These are phyloP conservation scores for Melanerpes formicivorus DNA, from an alignment of 2,113 vertebrate genomes.

Conservation along the genomic window DNA sequence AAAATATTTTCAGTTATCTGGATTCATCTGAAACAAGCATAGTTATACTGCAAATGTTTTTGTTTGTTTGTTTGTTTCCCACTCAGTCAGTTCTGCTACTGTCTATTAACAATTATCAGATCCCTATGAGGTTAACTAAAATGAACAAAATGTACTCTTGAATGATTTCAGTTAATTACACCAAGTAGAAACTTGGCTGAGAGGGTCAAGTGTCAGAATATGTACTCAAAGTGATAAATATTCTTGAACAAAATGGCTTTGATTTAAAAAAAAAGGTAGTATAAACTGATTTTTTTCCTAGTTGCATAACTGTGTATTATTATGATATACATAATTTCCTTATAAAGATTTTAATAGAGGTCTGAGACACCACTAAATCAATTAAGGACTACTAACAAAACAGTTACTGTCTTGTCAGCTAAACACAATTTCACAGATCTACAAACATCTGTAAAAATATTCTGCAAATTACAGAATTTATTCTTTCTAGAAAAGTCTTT, in stretches of 20 bases:
- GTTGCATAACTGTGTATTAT: neutral
- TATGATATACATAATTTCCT: neutral
- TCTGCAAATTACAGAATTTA: neutral
- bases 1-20: neutral
- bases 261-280: neutral
- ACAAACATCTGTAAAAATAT: neutral
- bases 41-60: neutral
- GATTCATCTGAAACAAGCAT: neutral
- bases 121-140: neutral
- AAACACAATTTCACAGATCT: neutral
- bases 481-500: neutral
- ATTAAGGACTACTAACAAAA: neutral
- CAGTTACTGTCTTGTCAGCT: neutral
- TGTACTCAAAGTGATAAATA: neutral
- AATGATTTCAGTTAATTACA: neutral
- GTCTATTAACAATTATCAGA: neutral
- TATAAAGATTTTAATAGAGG: neutral
- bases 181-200: neutral
- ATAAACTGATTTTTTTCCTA: neutral
- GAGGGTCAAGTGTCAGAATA: neutral
- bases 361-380: neutral
- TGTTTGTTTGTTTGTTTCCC: neutral
- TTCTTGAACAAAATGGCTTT: neutral
- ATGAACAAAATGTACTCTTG: neutral
- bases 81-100: neutral